Evolutionary conservation across 2,888 invertebrate genomes (phyloP).

Genomic region (Noctua comes): DNA sequence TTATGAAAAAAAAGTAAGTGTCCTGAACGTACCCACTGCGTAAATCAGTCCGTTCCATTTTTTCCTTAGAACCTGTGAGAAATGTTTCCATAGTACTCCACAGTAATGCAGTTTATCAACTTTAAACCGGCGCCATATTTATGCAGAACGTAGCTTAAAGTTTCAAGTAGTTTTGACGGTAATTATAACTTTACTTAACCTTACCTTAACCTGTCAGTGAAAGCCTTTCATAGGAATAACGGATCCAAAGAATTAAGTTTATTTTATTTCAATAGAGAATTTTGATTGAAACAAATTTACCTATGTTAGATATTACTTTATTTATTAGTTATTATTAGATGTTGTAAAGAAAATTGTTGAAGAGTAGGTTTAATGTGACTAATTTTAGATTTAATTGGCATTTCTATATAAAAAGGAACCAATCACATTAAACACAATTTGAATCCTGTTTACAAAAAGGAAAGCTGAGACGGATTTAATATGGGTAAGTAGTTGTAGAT

Average conservation of each 20-base stretch:
- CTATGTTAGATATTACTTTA: constrained; percentile 1
- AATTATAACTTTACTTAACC: constrained; percentile 50
- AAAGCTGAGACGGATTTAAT: background rate
- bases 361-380: background rate
- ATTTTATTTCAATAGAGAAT: constrained; percentile 17
- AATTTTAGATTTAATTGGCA: constrained; percentile 5
- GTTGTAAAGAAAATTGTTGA: background rate
- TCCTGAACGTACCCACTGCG: background rate
- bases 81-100: background rate
- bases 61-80: constrained; percentile 1
- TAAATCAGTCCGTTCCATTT: constrained; percentile 1
- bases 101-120: constrained; percentile 45
- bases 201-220: constrained; percentile 36
- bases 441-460: background rate
- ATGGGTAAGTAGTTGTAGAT: background rate
- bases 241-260: constrained; percentile 8
- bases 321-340: constrained; percentile 3
- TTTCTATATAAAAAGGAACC: background rate
- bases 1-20: background rate
- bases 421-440: background rate
- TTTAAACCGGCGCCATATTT: constrained; percentile 35
- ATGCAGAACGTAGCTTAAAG: constrained; percentile 39
- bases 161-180: constrained; percentile 41
- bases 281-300: background rate
- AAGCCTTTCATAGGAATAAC: constrained; percentile 36